Evolutionary conservation across 2,797 vertebrate genomes (phyloP), one percentile per base, ranked within the genome.

Genomic region (Xenops minutus): DNA sequence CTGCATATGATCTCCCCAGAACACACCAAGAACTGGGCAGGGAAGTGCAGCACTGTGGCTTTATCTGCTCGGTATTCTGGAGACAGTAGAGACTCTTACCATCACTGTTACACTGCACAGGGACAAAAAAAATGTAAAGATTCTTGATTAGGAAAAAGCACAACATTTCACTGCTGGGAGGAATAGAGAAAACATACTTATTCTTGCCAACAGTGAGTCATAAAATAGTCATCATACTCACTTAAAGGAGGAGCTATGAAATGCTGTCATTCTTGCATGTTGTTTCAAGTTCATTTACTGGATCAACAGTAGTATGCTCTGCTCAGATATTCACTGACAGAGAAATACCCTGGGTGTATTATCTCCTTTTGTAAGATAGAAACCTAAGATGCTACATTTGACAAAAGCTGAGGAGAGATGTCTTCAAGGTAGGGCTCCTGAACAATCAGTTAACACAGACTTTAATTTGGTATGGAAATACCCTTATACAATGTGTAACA

Each of bases 191-290:
- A 92, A 85, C 4, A 5, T 19, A 84, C 16, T 81, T 69, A 81
- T 55, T 91, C 76, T 89, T 84, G 85, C 93, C 90, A 95, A 71
- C 17, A 16, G 68, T 85, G 92, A 95, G 89, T 97, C 93, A 95
- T 71, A 55, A 5, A 66, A 92, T 75, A 91, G 84, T 72, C 85
- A 93, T 86, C 76, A 63, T 11, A 10, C 58, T 95, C 73, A 52
- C 48, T 86, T 52, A 61, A 52, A 82, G 63, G 46, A 67, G 54
- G 43, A 88, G 44, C 59, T 85, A 51, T 32, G 73, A 94, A 85
- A 89, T 82, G 72, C n/a, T 91, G 68, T 85, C 73, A 90, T 86
- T 90, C 54, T 55, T 91, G 85, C 89, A 78, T 88, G 85, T 89
- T 88, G 69, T 85, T 92, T 92, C 93, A 92, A 93, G 93, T 71